Evolutionary conservation across 2,888 invertebrate species (phyloP).

Genomic region (Spodoptera littoralis): DNA sequence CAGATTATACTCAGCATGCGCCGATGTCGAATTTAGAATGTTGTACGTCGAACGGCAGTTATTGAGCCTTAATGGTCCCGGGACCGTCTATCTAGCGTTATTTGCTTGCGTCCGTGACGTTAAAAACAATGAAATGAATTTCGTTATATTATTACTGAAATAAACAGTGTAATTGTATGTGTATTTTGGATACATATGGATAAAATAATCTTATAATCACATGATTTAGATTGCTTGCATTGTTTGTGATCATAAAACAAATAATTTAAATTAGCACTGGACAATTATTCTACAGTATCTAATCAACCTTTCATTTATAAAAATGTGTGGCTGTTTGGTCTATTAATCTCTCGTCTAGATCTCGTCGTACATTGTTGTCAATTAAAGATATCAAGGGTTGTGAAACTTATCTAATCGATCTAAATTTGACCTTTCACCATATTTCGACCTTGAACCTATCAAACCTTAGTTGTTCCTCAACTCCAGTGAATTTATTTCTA

Average conservation of each 20-base stretch:
- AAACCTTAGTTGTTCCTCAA: slow-evolving; percentile 1
- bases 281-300: not conserved
- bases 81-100: slow-evolving; percentile 64
- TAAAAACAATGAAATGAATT: slow-evolving; percentile 76
- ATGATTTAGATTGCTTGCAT: too few relatives aligned
- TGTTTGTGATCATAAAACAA: not conserved
- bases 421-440: not conserved
- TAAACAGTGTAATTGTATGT: slow-evolving; percentile 9
- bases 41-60: slow-evolving; percentile 69
- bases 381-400: slow-evolving; percentile 14
- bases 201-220: too few relatives aligned
- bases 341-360: not conserved
- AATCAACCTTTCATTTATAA: not conserved
- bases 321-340: not conserved
- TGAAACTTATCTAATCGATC: slow-evolving; percentile 11
- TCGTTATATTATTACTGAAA: slow-evolving; percentile 56
- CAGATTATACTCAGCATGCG: slow-evolving; percentile 74
- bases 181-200: not conserved
- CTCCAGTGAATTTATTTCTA: not conserved
- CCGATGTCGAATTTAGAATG: slow-evolving; percentile 71
- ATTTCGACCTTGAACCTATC: not conserved
- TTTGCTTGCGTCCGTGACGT: slow-evolving; percentile 63
- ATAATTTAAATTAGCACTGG: not conserved
- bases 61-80: slow-evolving; percentile 72
- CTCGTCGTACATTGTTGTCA: slow-evolving; percentile 18